A percentile compares a stretch with the other conserved stretches of the same genome.
Evolutionary conservation across 2,888 invertebrate genomes (phyloP).

Genomic region (Agonopterix arenella): DNA sequence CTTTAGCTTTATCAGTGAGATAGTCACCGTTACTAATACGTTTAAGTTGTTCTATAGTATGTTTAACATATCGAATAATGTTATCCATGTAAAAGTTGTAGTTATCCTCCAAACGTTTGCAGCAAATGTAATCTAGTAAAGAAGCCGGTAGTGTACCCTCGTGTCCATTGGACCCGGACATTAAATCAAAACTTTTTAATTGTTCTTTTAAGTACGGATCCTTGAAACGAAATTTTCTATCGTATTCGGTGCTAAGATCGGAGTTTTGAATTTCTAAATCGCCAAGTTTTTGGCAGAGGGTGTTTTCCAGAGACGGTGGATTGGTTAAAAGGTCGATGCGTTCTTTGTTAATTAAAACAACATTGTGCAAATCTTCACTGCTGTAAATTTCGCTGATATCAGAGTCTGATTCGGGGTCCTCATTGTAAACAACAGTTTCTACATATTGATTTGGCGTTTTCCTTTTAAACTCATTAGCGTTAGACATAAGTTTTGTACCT

Average conservation of each 20-base stretch:
- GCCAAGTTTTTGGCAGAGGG: conserved; percentile 51
- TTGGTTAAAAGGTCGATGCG: conserved; percentile 44
- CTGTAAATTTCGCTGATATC: conserved; percentile 47
- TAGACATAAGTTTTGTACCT: conserved; percentile 40
- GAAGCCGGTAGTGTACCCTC: conserved; percentile 42
- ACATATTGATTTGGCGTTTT: conserved; percentile 50
- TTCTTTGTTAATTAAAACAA: conserved; percentile 48
- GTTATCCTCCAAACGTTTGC: conserved; percentile 55
- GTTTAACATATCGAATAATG: conserved; percentile 53
- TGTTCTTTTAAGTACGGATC: conserved; percentile 46
- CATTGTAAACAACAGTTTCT: conserved; percentile 53
- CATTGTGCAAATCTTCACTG: conserved; percentile 41
- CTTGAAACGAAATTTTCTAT: conserved; percentile 40
- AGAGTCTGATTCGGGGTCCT: conserved; percentile 49
- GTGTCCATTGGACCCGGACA: conserved; percentile 25
- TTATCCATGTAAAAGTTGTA: conserved; percentile 65
- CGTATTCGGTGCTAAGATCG: conserved; percentile 29
- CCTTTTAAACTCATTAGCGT: conserved; percentile 25
- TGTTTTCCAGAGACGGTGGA: conserved; percentile 36
- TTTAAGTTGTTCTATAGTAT: conserved; percentile 64
- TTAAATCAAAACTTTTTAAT: conserved; percentile 30
- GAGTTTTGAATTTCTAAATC: conserved; percentile 39
- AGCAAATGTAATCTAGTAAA: conserved; percentile 57
- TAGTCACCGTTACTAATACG: conserved; percentile 68
- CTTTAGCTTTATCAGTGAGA: conserved; percentile 57